Evolutionary conservation across 2,113 vertebrate genomes (phyloP), one percentile per base, ranked within the genome.

Genomic region (Zosterops pallidus): DNA sequence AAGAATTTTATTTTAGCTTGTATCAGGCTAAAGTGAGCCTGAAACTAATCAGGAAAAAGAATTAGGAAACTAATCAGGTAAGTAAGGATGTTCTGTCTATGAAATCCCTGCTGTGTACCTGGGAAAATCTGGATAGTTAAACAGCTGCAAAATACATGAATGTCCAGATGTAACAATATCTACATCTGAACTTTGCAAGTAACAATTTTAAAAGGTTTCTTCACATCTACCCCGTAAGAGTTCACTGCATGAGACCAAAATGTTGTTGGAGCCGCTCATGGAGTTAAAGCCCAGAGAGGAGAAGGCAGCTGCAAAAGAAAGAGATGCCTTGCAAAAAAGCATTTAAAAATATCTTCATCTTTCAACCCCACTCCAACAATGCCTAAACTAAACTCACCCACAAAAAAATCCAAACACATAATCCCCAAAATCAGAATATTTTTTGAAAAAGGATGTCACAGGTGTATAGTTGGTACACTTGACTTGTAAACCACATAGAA

Each of bases 351-450:
- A 41, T 4, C 68, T 59, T 35, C 9, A 35, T 57, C 23, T 44
- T 83, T 44, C 2, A 4, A 26, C 4, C 6, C 18, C 0, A 0
- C 29, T 52, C 21, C 24, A 52, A 39, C 19, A 50, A 46, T 11
- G 82, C 9, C 41, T 49, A 55, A 77, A 55, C 29, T 53, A 35
- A 91, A 16, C 9, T 21, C 4, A 14, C 13, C 9, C 44, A 28
- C 9, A 39, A 77, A 57, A 56, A 86, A 25, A 9, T 1, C 18
- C 19, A 55, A 79, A 52, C 5, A 22, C 1, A 3, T 35, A 12
- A 74, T 16, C 12, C 8, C 6, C 22, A 25, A 74, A 52, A 41
- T 11, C 20, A 19, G 14, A 19, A 2, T 39, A 4, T 39, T 13
- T 15, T 50, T 63, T 19, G 6, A 21, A 41, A 37, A 39, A 31